Percentiles rank a stretch among this genome's conserved stretches.
phyloP scores from a whole-genome alignment of 2,797 vertebrate genomes.

The Syngnathus acus region DNA sequence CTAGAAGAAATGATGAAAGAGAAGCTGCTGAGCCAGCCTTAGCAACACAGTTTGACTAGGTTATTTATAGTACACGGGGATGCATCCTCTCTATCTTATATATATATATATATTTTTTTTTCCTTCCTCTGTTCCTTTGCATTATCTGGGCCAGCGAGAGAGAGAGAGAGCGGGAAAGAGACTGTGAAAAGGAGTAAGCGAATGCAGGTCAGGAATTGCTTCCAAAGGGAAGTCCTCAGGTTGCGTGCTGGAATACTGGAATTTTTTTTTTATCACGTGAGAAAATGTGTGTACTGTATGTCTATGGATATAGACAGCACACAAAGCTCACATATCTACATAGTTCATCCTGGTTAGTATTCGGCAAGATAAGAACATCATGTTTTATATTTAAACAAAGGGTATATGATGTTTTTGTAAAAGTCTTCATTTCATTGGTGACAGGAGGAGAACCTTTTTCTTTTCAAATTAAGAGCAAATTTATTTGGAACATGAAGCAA shows the following conservation, averaged over 20 bases:
- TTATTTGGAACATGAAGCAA: too few relatives aligned
- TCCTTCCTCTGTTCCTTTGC: slow-evolving; percentile 29
- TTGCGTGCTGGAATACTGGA: slow-evolving; percentile 27
- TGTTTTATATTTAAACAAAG: neutral
- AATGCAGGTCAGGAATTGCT: slow-evolving; percentile 40
- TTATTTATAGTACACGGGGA: slow-evolving; percentile 75
- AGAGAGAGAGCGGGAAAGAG: slow-evolving; percentile 23
- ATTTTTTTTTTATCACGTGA: slow-evolving; percentile 7
- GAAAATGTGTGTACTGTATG: neutral
- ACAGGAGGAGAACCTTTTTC: too few relatives aligned
- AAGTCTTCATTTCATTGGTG: too few relatives aligned
- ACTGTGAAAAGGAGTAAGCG: slow-evolving; percentile 19
- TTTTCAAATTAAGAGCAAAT: too few relatives aligned
- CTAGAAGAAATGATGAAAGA: slow-evolving; percentile 52
- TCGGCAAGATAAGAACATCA: neutral
- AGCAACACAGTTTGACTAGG: slow-evolving; percentile 71
- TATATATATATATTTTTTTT: slow-evolving; percentile 34
- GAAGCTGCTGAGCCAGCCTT: slow-evolving; percentile 66
- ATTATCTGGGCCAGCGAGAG: slow-evolving; percentile 47
- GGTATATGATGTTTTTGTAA: too few relatives aligned
- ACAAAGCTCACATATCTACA: neutral
- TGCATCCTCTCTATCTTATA: slow-evolving; percentile 54
- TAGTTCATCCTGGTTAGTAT: neutral
- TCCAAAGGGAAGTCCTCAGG: slow-evolving; percentile 50
- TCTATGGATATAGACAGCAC: neutral